A percentile compares a stretch with the other conserved stretches of the same genome.
Evolutionary conservation across 1,140 invertebrate species (phyloP).

Genomic region (Anastatus disparis): DNA sequence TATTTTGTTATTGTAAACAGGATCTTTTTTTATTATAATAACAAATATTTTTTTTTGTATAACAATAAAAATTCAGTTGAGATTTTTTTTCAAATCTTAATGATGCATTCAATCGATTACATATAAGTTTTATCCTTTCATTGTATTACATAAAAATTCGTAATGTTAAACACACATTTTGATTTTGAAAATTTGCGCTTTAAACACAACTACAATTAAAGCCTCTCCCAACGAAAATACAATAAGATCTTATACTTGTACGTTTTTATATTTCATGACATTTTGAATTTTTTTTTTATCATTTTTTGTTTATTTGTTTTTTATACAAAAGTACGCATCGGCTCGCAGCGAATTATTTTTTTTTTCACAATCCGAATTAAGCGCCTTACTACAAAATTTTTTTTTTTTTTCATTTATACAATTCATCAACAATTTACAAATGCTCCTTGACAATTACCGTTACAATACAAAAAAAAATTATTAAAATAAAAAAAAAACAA

Average conservation of each 20-base stretch:
- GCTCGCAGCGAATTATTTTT: conserved; percentile 10
- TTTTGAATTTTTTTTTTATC: not conserved
- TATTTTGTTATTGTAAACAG: no score
- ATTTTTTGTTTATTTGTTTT: conserved; percentile 4
- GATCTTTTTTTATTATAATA: no score
- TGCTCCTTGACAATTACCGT: not conserved
- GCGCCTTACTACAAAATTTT: not conserved
- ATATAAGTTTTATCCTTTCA: no score
- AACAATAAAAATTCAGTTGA: no score
- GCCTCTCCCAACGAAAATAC: conserved; percentile 18
- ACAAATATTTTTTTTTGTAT: no score
- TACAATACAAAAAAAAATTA: conserved; percentile 14
- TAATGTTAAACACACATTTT: no score
- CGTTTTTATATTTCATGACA: no score
- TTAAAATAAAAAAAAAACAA: conserved; percentile 14
- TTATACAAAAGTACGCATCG: conserved; percentile 33
- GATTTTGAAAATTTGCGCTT: no score
- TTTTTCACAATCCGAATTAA: conserved; percentile 21
- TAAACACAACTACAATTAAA: conserved; percentile 20
- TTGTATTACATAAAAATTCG: no score
- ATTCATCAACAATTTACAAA: conserved; percentile 33
- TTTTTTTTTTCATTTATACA: conserved; percentile 6
- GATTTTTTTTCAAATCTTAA: no score
- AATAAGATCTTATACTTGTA: conserved; percentile 4
- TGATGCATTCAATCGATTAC: no score